These are phyloP conservation scores for Petromus typicus DNA, from an alignment of 2,113 vertebrate species.

Conservation along the genomic window DNA sequence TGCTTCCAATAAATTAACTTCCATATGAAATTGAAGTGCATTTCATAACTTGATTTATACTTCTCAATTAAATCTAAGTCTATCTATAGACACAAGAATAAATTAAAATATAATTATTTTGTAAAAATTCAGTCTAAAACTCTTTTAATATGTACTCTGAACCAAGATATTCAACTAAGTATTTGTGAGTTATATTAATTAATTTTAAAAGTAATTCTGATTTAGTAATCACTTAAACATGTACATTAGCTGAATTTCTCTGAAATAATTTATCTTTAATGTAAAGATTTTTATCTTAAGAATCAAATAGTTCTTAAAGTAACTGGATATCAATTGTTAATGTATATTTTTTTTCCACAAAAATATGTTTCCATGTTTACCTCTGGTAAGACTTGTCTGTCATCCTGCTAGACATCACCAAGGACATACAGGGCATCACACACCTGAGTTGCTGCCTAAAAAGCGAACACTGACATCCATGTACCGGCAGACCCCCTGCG, in stretches of 20 bases:
- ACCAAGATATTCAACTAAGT: conserved; percentile 23
- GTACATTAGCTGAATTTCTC: neutral
- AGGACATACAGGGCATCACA: neutral
- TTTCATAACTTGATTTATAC: neutral
- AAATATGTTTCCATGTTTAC: neutral
- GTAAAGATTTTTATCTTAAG: neutral
- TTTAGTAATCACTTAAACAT: conserved; percentile 19
- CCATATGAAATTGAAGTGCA: conserved; percentile 33
- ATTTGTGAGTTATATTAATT: neutral
- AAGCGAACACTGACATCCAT: neutral
- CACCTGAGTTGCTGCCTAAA: neutral
- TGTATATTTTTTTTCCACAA: neutral
- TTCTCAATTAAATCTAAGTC: neutral
- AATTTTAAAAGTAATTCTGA: neutral
- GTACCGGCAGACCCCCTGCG: neutral
- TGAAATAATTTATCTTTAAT: neutral
- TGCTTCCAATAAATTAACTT: conserved; percentile 20
- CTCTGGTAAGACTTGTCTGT: neutral
- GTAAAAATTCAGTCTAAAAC: neutral
- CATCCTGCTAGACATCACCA: neutral
- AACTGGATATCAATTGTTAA: neutral
- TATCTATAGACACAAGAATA: neutral
- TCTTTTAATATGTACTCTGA: conserved; percentile 24
- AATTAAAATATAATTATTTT: neutral
- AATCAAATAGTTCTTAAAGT: conserved; percentile 23